These are phyloP conservation scores for Axea sp. DNA, from an alignment of 2,888 invertebrate species.

Conservation along the genomic window DNA sequence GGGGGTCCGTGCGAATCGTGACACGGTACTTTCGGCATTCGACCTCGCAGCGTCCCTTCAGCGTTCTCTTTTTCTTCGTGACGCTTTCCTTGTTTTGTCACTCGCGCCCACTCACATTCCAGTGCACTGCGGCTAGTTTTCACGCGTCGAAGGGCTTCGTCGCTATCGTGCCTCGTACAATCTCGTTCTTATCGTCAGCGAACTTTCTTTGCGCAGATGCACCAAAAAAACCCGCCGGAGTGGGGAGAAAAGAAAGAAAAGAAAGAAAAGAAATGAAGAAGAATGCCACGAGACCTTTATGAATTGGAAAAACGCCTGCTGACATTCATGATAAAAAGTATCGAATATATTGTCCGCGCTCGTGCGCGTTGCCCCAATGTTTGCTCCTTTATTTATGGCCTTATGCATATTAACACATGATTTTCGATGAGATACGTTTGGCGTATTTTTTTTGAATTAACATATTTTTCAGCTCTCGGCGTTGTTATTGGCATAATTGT, in stretches of 20 bases:
- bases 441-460: conserved; percentile 39
- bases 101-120: conserved; percentile 63
- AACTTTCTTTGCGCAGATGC: conserved; percentile 59
- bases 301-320: conserved; percentile 55
- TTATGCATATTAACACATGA: conserved; percentile 55
- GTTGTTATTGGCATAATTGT: conserved; percentile 51
- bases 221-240: too few relatives aligned
- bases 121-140: conserved; percentile 57
- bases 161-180: conserved; percentile 59
- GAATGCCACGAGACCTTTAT: conserved; percentile 54
- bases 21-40: conserved; percentile 78
- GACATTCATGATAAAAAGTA: conserved; percentile 55
- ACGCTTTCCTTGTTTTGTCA: conserved; percentile 22
- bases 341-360: conserved; percentile 53
- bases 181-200: conserved; percentile 59
- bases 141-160: conserved; percentile 43
- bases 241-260: too few relatives aligned
- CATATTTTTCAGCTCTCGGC: conserved; percentile 44
- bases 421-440: conserved; percentile 51
- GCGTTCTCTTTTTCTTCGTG: conserved; percentile 67
- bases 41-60: conserved; percentile 68
- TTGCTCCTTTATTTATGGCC: conserved; percentile 47
- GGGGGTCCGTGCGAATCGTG: conserved; percentile 65
- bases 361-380: conserved; percentile 20
- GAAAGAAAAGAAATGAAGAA: conserved; percentile 49